Evolutionary conservation across 2,113 vertebrate genomes (phyloP).

Genomic region (Proteles cristata): DNA sequence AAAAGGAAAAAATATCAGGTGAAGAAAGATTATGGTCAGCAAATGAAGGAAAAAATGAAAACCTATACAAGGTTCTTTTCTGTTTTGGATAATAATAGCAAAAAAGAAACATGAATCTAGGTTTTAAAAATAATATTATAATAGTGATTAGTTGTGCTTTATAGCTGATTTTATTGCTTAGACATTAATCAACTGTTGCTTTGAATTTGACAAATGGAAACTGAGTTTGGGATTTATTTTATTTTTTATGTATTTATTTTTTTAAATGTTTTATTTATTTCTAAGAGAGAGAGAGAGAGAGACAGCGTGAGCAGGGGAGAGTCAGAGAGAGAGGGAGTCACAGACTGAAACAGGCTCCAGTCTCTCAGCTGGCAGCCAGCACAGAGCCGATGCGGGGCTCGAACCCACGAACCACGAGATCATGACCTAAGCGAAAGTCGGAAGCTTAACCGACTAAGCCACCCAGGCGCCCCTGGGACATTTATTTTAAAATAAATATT

Average conservation of each 20-base stretch:
- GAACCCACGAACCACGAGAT: too few species aligned
- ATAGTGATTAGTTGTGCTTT: background rate
- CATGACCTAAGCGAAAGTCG: too few species aligned
- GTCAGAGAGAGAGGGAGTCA: too few species aligned
- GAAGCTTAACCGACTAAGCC: too few species aligned
- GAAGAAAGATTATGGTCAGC: background rate
- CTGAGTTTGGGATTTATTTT: background rate
- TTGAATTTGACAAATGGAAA: constrained; percentile 25
- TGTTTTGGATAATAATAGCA: constrained; percentile 23
- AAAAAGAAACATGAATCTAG: constrained; percentile 21
- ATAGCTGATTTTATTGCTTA: background rate
- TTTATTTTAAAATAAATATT: constrained; percentile 47
- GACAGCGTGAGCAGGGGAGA: too few species aligned
- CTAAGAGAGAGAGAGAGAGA: too few species aligned
- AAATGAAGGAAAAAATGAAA: constrained; percentile 17
- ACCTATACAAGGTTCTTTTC: background rate
- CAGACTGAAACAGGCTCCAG: too few species aligned
- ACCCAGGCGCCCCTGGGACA: too few species aligned
- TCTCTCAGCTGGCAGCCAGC: too few species aligned
- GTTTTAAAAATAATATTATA: constrained; percentile 19
- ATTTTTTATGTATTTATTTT: too few species aligned
- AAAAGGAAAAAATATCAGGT: background rate
- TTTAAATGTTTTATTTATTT: too few species aligned
- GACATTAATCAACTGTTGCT: background rate
- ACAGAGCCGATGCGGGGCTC: too few species aligned